phyloP scores from a whole-genome alignment of 2,113 vertebrate species.

The Cebus imitator region DNA sequence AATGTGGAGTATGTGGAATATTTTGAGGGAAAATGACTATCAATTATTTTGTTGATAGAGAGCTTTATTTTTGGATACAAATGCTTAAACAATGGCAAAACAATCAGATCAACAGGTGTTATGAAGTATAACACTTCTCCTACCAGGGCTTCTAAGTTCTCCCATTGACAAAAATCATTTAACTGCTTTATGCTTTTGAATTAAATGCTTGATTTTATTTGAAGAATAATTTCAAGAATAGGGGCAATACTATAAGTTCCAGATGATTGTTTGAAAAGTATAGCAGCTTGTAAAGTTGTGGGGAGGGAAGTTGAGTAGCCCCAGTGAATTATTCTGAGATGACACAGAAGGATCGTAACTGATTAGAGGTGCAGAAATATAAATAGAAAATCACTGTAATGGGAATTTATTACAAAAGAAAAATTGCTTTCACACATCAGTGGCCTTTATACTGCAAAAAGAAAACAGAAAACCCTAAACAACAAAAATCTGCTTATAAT shows the following conservation, averaged over 20 bases:
- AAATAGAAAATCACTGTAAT: background rate
- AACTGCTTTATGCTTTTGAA: background rate
- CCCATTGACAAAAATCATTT: background rate
- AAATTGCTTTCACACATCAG: background rate
- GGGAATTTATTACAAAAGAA: background rate
- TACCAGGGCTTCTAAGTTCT: background rate
- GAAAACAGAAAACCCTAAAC: background rate
- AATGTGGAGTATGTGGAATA: background rate
- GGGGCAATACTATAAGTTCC: background rate
- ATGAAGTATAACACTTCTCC: background rate
- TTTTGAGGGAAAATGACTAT: background rate
- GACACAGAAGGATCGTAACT: background rate
- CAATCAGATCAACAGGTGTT: background rate
- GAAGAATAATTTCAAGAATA: background rate
- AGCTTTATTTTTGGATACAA: conserved; percentile 20
- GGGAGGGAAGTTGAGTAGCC: background rate
- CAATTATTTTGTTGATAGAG: background rate
- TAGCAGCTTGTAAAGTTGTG: background rate
- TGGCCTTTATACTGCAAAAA: background rate
- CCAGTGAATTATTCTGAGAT: background rate
- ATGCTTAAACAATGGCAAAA: background rate
- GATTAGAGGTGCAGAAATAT: background rate
- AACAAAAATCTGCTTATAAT: background rate
- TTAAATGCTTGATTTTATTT: background rate
- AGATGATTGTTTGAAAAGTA: background rate